Evolutionary conservation across 2,113 vertebrate species (phyloP), one percentile per base, ranked within the genome.

Genomic region (Rhineura floridana): DNA sequence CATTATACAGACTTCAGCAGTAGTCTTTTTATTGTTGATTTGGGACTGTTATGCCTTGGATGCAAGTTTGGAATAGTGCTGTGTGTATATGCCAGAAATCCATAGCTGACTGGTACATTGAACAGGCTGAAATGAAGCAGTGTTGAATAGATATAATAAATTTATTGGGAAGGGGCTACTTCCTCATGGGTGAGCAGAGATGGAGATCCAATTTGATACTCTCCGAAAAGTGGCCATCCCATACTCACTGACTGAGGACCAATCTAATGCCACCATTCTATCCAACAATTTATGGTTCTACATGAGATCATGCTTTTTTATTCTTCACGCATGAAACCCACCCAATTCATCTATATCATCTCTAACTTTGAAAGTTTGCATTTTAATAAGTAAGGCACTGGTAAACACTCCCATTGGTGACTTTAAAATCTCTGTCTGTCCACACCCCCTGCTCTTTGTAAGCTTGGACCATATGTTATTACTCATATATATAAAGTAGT

Each of bases 401-500:
- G 62, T 62, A 81, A 87, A 87, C 28, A 80, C 25, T n/a, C 65
- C 39, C 11, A n/a, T 73, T 33, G 21, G 79, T 81, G 78, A 55
- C 39, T n/a, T 48, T n/a, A 46, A 73, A 87, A 87, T 42, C 86
- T 46, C 69, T 70, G 25, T 46, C 10, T 87, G n/a, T 80, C 63
- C 39, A 12, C 50, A 6, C 36, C 30, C 13, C 19, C 2, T 6
- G 10, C 25, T 6, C 89, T 91, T 70, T 48, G 15, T 13, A 44
- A 19, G 33, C 73, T 21, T 83, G 55, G 85, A 0, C 1, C 0
- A 5, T 86, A 90, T 86, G 86, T 80, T 89, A 77, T 84, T 88
- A 78, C 86, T 90, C 23, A 59, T 33, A 28, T 72, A 90, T 89
- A 90, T 83, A 85, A 90, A 50, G 15, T 85, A 85, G 48, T 42